Percentiles rank a stretch among this genome's conserved stretches.
Conservation (phyloP, 2,113 vertebrate genomes). For the Bubalus kerabau region DNA sequence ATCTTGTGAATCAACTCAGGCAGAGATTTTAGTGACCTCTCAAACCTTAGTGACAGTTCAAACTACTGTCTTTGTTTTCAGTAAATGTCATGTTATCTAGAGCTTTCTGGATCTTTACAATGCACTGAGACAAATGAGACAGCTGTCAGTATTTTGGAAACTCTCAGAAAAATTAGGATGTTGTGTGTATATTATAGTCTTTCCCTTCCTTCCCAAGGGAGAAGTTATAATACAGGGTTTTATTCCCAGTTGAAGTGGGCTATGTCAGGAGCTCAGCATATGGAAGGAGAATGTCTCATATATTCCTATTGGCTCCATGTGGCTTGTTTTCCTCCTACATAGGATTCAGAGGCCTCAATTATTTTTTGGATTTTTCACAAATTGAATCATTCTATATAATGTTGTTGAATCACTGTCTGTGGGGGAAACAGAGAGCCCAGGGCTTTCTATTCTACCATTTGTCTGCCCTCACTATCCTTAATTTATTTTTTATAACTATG, state of each 20-base stretch:
- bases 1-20: not conserved
- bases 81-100: too few species aligned
- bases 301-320: not conserved
- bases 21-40: not conserved
- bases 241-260: not conserved
- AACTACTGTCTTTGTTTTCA: not conserved
- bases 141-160: not conserved
- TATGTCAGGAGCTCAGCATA: not conserved
- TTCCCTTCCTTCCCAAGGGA: not conserved
- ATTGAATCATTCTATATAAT: not conserved
- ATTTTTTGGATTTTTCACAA: not conserved
- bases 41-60: not conserved
- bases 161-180: not conserved
- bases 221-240: not conserved
- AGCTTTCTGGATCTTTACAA: not conserved
- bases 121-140: not conserved
- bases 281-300: not conserved
- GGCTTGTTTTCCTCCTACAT: not conserved
- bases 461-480: not conserved
- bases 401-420: not conserved
- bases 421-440: not conserved
- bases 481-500: not conserved
- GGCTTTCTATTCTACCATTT: not conserved
- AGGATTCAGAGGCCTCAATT: not conserved
- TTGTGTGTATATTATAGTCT: not conserved